Conservation (phyloP, 2,888 invertebrate species). For the Drosophila anceps region DNA sequence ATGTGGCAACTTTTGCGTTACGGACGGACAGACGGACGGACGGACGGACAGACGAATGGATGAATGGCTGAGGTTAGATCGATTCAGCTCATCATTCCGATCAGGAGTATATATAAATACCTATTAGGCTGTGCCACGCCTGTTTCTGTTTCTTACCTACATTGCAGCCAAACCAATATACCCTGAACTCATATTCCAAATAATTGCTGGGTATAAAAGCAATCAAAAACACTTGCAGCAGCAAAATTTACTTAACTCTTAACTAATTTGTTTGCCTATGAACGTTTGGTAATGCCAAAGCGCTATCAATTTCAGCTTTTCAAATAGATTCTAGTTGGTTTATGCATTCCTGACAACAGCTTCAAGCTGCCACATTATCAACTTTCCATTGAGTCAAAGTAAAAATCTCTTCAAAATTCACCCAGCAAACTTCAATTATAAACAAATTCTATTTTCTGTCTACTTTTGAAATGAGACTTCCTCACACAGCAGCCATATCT, state of each 20-base stretch:
- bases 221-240: not conserved
- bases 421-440: conserved; percentile 1
- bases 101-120: too few relatives aligned
- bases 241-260: not conserved
- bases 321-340: too few relatives aligned
- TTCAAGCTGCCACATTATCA: too few relatives aligned
- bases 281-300: not conserved
- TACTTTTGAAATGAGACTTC: not conserved
- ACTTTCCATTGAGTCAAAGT: not conserved
- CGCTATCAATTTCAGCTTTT: not conserved
- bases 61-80: not conserved
- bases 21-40: not conserved
- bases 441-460: not conserved
- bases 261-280: not conserved
- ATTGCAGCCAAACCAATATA: not conserved
- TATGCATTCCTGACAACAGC: too few relatives aligned
- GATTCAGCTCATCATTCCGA: too few relatives aligned
- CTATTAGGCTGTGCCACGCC: not conserved
- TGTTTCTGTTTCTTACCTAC: not conserved
- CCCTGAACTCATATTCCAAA: not conserved
- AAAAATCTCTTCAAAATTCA: not conserved
- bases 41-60: rapidly evolving
- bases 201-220: not conserved
- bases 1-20: too few relatives aligned
- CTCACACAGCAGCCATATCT: not conserved